Conservation (phyloP, 2,113 vertebrate genomes). For the Equus przewalskii region DNA sequence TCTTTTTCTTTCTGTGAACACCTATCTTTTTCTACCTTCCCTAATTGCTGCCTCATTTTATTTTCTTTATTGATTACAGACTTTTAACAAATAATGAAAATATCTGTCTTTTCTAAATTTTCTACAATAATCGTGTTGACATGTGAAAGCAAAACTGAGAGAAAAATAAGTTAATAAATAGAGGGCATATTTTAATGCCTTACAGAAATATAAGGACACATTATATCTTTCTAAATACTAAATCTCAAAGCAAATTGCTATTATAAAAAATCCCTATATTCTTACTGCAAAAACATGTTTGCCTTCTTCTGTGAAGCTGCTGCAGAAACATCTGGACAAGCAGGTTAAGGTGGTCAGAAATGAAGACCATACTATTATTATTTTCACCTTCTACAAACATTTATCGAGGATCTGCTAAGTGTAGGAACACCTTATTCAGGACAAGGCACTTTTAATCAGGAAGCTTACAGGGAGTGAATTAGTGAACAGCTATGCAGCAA, state of each 20-base stretch:
- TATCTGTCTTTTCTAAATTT: background rate
- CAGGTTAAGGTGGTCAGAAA: background rate
- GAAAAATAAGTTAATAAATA: constrained; percentile 31
- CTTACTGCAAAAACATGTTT: background rate
- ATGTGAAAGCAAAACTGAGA: constrained; percentile 34
- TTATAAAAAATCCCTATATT: background rate
- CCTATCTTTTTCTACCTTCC: background rate
- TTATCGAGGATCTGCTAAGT: background rate
- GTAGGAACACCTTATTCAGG: background rate
- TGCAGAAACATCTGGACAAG: background rate
- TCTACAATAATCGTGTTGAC: background rate
- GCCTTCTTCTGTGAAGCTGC: constrained; percentile 29
- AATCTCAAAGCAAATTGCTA: constrained; percentile 12
- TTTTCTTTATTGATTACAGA: constrained; percentile 16
- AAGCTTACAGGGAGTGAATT: background rate
- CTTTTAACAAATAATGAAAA: constrained; percentile 13
- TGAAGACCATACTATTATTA: background rate
- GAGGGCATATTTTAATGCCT: constrained; percentile 11
- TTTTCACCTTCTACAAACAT: constrained; percentile 32
- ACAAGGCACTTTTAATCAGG: background rate
- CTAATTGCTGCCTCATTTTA: background rate
- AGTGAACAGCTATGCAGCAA: background rate
- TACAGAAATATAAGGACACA: background rate
- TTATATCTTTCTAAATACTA: constrained; percentile 7
- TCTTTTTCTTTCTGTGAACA: background rate